These are phyloP conservation scores for Tribolium freemani DNA, from an alignment of 2,888 invertebrate species.

Conservation along the genomic window DNA sequence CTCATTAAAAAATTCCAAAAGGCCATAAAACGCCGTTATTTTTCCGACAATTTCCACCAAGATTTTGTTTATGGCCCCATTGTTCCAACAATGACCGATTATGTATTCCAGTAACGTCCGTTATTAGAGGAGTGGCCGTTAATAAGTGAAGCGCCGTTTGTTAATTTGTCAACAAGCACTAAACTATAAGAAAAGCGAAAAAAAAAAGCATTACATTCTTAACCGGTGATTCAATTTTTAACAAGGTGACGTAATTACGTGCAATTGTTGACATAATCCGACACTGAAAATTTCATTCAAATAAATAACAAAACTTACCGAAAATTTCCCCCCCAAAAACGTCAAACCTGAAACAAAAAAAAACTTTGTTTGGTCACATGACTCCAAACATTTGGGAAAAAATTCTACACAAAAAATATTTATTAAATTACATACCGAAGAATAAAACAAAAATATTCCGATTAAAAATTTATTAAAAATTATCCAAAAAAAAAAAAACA, in stretches of 20 bases:
- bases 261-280: conserved; percentile 27
- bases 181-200: neutral
- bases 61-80: conserved; percentile 13
- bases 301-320: conserved; percentile 14
- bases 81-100: conserved; percentile 6
- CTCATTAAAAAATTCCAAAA: neutral
- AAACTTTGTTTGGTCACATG: neutral
- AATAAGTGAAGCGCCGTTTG: conserved; percentile 2
- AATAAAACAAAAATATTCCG: neutral
- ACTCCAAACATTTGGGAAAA: neutral
- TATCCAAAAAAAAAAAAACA: neutral
- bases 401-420: neutral
- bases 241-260: conserved; percentile 37
- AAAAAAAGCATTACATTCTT: conserved; percentile 16
- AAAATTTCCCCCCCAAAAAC: neutral
- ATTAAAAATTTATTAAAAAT: neutral
- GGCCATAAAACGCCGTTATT: neutral
- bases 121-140: conserved; percentile 11
- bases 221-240: conserved; percentile 37
- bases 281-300: neutral
- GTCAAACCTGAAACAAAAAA: conserved; percentile 12
- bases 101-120: conserved; percentile 1
- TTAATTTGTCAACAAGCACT: neutral
- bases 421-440: neutral
- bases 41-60: neutral